Percentiles rank a stretch among this genome's conserved stretches.
These are phyloP conservation scores for Odontothrips loti DNA, from an alignment of 2,888 invertebrate genomes.

Conservation along the genomic window DNA sequence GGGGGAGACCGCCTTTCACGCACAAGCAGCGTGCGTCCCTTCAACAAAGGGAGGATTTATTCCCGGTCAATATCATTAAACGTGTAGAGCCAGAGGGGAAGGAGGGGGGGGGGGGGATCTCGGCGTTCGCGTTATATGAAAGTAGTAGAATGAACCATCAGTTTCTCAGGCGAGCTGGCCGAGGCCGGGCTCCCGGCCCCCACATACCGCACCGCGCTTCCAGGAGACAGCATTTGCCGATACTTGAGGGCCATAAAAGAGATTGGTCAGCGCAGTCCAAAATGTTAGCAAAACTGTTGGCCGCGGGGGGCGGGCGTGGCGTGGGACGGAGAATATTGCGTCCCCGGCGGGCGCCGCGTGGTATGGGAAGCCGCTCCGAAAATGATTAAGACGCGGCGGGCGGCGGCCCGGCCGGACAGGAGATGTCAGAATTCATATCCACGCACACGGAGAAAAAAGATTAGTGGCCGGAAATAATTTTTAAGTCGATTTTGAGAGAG, in stretches of 20 bases:
- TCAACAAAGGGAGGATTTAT: constrained; percentile 16
- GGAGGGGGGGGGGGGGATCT: not conserved
- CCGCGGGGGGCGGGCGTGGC: no score
- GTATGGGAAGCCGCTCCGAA: no score
- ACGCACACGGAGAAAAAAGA: no score
- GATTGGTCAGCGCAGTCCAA: not conserved
- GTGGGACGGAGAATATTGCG: no score
- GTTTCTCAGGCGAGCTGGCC: not conserved
- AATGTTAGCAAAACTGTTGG: not conserved
- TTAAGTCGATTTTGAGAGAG: no score
- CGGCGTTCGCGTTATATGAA: not conserved
- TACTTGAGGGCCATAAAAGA: not conserved
- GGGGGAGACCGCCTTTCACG: not conserved
- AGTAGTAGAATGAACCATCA: not conserved
- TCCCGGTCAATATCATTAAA: constrained; percentile 24
- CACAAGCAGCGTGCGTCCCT: not conserved
- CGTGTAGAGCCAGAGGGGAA: not conserved
- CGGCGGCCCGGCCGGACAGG: no score
- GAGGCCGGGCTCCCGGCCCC: not conserved
- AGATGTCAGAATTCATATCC: no score
- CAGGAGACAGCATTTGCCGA: not conserved
- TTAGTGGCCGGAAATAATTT: no score
- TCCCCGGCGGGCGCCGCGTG: no score
- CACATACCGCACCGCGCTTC: not conserved
- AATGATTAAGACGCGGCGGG: no score